These are phyloP conservation scores for Drosophila nigrodunni DNA, from an alignment of 1,140 invertebrate genomes.

Conservation along the genomic window DNA sequence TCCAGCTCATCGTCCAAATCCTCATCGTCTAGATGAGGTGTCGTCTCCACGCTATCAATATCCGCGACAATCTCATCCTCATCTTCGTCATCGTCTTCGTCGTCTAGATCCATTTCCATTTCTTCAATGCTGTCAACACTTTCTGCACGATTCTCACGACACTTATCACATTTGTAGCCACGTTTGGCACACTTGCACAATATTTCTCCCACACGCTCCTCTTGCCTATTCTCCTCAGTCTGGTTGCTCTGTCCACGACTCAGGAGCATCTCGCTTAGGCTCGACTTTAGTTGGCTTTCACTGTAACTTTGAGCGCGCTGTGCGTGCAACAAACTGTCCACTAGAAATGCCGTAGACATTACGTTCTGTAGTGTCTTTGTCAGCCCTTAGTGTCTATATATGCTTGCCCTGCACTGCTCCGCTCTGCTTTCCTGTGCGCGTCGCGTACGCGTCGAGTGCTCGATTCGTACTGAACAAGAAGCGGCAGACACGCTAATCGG, in stretches of 20 bases:
- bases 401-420: slow-evolving; percentile 25
- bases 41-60: slow-evolving; percentile 66
- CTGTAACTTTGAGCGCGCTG: slow-evolving; percentile 72
- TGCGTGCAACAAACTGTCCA: slow-evolving; percentile 80
- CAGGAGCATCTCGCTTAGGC: slow-evolving; percentile 74
- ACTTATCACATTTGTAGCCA: slow-evolving; percentile 84
- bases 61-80: slow-evolving; percentile 75
- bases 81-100: slow-evolving; percentile 74
- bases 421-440: slow-evolving; percentile 33
- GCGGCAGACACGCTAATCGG: slow-evolving; percentile 14
- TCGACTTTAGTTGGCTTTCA: slow-evolving; percentile 71
- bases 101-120: slow-evolving; percentile 64
- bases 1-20: slow-evolving; percentile 69
- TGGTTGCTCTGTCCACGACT: slow-evolving; percentile 34
- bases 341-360: slow-evolving; percentile 81
- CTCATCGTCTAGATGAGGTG: slow-evolving; percentile 64
- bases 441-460: slow-evolving; percentile 78
- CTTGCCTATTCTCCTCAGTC: not conserved
- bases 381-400: slow-evolving; percentile 12
- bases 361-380: slow-evolving; percentile 19
- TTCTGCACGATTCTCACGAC: slow-evolving; percentile 67
- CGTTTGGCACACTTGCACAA: slow-evolving; percentile 62
- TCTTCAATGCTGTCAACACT: slow-evolving; percentile 76
- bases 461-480: slow-evolving; percentile 68
- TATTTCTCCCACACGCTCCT: slow-evolving; percentile 35